Conservation (phyloP, 2,113 vertebrate genomes). For the Anthoscopus minutus region DNA sequence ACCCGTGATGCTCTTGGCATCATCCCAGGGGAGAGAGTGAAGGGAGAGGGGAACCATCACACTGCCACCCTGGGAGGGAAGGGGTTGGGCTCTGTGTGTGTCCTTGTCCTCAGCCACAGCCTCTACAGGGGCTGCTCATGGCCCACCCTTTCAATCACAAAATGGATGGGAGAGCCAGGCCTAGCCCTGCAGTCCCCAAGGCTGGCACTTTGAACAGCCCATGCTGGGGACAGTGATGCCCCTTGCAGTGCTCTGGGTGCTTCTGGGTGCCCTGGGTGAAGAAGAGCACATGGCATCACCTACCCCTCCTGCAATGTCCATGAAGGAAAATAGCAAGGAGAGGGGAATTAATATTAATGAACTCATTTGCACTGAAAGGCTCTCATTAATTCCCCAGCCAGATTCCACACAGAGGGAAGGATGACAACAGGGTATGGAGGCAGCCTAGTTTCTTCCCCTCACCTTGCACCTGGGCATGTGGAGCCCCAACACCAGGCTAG, state of each 20-base stretch:
- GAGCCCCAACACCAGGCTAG: not conserved
- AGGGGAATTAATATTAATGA: not conserved
- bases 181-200: not conserved
- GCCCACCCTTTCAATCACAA: not conserved
- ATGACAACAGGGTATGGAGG: not conserved
- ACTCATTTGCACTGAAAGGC: not conserved
- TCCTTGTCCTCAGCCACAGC: not conserved
- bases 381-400: not conserved
- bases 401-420: not conserved
- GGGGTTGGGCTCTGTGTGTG: accelerated
- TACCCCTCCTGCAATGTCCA: not conserved
- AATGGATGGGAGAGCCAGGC: not conserved
- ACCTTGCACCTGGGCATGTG: not conserved
- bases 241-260: accelerated
- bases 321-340: not conserved
- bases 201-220: not conserved
- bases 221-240: not conserved
- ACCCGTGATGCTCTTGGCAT: accelerated
- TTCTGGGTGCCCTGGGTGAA: not conserved
- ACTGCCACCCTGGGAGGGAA: not conserved
- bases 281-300: not conserved
- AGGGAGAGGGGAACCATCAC: not conserved
- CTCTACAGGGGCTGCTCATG: accelerated
- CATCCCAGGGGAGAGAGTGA: not conserved
- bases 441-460: not conserved